Evolutionary conservation across 1,140 invertebrate genomes (phyloP).

Genomic region (Drosophila ficusphila): DNA sequence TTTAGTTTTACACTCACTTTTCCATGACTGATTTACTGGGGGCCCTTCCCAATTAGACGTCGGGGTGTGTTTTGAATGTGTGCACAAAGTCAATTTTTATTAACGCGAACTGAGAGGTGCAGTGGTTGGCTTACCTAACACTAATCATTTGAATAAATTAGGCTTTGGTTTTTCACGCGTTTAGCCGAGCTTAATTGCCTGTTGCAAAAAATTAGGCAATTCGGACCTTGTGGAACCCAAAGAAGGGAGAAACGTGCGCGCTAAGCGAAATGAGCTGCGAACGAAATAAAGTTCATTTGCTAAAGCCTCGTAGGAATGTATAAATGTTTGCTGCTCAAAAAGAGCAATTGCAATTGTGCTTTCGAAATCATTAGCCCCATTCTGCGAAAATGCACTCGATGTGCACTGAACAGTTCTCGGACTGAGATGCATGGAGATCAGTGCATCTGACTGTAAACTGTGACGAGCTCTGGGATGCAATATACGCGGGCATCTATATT

Average conservation of each 20-base stretch:
- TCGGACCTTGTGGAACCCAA: background rate
- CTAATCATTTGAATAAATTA: slow-evolving; percentile 10
- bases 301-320: slow-evolving; percentile 6
- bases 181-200: slow-evolving; percentile 8
- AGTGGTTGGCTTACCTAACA: slow-evolving; percentile 4
- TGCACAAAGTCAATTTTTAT: background rate
- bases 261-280: slow-evolving; percentile 36
- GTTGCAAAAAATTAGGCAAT: slow-evolving; percentile 21
- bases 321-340: slow-evolving; percentile 14
- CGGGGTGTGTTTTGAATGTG: background rate
- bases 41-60: background rate
- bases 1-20: no score
- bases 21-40: background rate
- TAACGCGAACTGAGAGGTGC: background rate
- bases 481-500: background rate
- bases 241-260: slow-evolving; percentile 55
- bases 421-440: slow-evolving; percentile 29
- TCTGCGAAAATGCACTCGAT: slow-evolving; percentile 49
- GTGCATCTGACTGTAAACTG: slow-evolving; percentile 2
- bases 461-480: slow-evolving; percentile 1
- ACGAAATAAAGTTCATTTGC: slow-evolving; percentile 27
- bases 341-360: slow-evolving; percentile 43
- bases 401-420: slow-evolving; percentile 37
- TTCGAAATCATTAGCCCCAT: slow-evolving; percentile 60
- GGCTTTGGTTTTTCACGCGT: background rate